Conservation (phyloP, 2,113 vertebrate genomes). For the Plestiodon gilberti region DNA sequence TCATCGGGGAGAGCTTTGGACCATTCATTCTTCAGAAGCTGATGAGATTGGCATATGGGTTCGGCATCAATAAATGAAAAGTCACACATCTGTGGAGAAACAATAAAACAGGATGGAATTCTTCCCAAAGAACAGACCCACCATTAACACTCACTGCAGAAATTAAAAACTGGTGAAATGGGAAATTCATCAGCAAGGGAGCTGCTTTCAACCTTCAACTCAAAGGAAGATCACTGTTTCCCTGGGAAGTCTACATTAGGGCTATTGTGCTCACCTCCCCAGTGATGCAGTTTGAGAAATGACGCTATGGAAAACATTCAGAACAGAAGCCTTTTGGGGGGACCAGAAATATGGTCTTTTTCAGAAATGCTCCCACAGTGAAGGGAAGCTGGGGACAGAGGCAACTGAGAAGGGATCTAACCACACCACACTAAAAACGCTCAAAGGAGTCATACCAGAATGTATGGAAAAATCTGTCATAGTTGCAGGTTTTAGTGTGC, state of each 20-base stretch:
- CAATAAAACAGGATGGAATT: conserved; percentile 55
- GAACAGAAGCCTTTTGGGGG: neutral
- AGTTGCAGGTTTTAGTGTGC: neutral
- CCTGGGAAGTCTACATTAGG: conserved; percentile 19
- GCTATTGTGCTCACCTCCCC: neutral
- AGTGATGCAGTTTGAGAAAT: neutral
- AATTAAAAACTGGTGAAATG: neutral
- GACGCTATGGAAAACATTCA: neutral
- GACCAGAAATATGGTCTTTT: neutral
- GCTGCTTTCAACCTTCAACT: neutral
- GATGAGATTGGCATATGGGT: conserved; percentile 4
- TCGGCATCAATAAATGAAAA: conserved; percentile 44
- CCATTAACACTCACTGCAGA: conserved; percentile 43
- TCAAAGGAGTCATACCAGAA: neutral
- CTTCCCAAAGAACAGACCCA: conserved; percentile 45
- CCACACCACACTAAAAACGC: neutral
- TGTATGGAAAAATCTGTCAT: neutral
- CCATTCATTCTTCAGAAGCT: conserved; percentile 19
- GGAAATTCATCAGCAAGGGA: neutral
- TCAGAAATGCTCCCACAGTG: neutral
- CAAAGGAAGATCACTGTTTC: conserved; percentile 45
- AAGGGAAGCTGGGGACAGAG: neutral
- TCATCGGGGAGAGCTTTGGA: neutral
- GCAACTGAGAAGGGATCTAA: conserved; percentile 4
- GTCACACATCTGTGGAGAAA: conserved; percentile 44